These are phyloP conservation scores for Phaetusa simplex DNA, from an alignment of 2,113 vertebrate species.

Conservation along the genomic window DNA sequence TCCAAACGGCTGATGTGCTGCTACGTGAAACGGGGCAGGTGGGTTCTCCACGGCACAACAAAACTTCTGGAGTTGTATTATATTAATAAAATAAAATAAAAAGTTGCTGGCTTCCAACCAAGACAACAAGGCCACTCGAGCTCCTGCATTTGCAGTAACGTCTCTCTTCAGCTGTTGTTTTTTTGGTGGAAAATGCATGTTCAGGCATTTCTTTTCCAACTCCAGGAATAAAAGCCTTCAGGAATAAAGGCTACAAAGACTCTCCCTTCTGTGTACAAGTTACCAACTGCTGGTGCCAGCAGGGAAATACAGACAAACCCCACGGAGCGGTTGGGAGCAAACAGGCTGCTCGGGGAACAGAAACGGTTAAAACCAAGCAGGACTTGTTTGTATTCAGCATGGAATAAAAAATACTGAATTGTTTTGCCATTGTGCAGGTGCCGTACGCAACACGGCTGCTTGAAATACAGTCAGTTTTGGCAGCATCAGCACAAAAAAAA, in stretches of 20 bases:
- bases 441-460: fast-evolving
- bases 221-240: neutral
- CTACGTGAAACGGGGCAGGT: neutral
- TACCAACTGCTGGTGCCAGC: neutral
- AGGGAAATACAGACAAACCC: neutral
- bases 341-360: neutral
- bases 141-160: fast-evolving
- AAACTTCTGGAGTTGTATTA: neutral
- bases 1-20: neutral
- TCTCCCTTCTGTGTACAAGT: neutral
- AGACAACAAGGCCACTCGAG: neutral
- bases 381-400: neutral
- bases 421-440: neutral
- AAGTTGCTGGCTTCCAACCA: neutral
- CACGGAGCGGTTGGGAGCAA: neutral
- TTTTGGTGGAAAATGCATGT: neutral
- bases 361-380: neutral
- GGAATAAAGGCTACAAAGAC: neutral
- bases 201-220: neutral
- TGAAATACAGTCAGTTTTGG: neutral
- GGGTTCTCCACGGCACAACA: neutral
- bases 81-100: neutral
- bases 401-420: neutral
- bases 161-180: neutral
- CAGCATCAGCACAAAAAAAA: neutral